Conservation (phyloP, 2,797 vertebrate species). For the Onychomys arenicola region DNA sequence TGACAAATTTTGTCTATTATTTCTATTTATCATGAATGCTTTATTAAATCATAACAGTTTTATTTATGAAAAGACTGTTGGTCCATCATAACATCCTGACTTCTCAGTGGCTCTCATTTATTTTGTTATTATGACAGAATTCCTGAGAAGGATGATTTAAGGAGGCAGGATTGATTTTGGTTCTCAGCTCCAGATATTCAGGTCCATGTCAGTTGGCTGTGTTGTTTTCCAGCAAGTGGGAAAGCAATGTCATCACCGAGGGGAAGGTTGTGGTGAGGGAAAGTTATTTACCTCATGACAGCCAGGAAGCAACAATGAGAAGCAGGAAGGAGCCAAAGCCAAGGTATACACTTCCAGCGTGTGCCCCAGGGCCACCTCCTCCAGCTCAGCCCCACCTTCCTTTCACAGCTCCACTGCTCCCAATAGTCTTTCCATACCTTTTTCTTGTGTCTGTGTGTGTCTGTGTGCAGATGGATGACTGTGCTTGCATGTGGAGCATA, state of each 20-base stretch:
- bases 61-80: not conserved
- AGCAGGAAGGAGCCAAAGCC: not conserved
- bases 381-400: not conserved
- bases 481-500: not conserved
- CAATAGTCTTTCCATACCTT: too few species aligned
- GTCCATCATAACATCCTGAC: not conserved
- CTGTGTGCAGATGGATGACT: not conserved
- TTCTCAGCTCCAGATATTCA: not conserved
- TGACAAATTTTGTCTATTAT: not conserved
- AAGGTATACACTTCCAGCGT: not conserved
- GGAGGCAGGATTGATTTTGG: not conserved
- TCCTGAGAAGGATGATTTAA: not conserved
- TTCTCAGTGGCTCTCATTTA: not conserved
- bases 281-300: not conserved
- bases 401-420: not conserved
- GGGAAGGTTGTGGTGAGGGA: not conserved
- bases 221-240: not conserved
- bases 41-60: slow-evolving; percentile 19
- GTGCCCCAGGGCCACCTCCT: too few species aligned
- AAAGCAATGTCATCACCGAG: too few species aligned
- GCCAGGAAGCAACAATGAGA: not conserved
- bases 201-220: too few species aligned
- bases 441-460: not conserved
- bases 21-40: not conserved
- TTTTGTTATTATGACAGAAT: not conserved